Evolutionary conservation across 2,797 vertebrate species (phyloP), one percentile per base, ranked within the genome.

Genomic region (Coracias cyanogaster): DNA sequence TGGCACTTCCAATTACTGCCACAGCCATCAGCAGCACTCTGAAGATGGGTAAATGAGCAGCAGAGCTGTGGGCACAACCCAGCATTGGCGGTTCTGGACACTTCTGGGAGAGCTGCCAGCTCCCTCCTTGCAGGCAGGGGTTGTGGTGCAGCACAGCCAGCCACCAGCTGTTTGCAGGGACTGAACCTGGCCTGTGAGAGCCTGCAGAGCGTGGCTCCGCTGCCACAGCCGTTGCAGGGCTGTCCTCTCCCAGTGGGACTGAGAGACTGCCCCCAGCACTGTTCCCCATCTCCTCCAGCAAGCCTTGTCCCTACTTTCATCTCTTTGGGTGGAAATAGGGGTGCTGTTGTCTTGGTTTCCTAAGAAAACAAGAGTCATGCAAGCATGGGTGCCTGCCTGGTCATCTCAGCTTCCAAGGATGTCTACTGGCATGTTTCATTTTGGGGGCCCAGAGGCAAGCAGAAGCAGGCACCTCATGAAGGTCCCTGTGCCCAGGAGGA

Each of bases 71-170:
- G 1, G 48, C 12, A 57, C 31, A 69, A 33, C 10, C 7, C 45
- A 35, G 13, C 2, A 0, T 35, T 86, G 49, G 46, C 0, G 0
- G 33, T 15, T 45, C 24, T 4, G 3, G 35, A 21, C 1, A 9
- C n/a, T 76, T 79, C 58, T 20, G 76, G 67, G 76, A 76, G 41
- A 77, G 76, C 71, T 65, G 45, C n/a, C 41, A 67, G 37, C 7
- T 31, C 13, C 10, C 12, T 82, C 57, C 35, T 39, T 26, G n/a
- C 57, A 62, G 73, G 26, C 28, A 28, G 49, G n/a, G 28, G 4
- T 21, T 49, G 33, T 1, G 31, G 20, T 24, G 57, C 51, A 39
- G 72, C 33, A 13, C 28, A 54, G 26, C 65, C 48, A 5, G 9
- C 67, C 33, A 26, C 28, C 0, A 2, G 6, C 11, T 9, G 21